phyloP scores from a whole-genome alignment of 2,888 invertebrate genomes.

The Chymomyza amoena region DNA sequence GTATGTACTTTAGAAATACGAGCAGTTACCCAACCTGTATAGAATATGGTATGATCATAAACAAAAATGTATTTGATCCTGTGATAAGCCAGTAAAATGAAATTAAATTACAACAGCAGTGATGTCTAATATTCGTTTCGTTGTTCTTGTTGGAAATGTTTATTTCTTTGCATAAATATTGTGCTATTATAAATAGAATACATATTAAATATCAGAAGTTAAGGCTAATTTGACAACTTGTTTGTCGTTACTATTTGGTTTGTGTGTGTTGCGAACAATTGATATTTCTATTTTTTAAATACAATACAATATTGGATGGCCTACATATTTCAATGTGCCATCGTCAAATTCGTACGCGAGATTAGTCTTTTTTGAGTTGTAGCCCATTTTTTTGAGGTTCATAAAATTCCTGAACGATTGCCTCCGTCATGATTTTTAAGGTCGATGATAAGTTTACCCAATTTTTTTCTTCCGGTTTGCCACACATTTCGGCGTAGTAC shows the following conservation, averaged over 20 bases:
- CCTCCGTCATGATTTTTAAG: conserved; percentile 86
- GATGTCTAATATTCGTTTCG: no score
- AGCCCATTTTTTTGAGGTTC: conserved; percentile 87
- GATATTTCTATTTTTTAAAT: neutral
- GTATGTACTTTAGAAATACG: neutral
- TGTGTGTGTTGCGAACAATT: conserved; percentile 16
- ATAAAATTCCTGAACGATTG: conserved; percentile 88
- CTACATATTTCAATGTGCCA: conserved; percentile 13
- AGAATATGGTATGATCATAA: no score
- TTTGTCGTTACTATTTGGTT: conserved; percentile 26
- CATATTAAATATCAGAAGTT: conserved; percentile 24
- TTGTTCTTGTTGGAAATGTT: conserved; percentile 4
- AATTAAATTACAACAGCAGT: no score
- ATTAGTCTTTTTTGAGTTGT: conserved; percentile 51
- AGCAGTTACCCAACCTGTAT: neutral
- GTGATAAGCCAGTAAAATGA: no score
- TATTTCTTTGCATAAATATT: conserved; percentile 16
- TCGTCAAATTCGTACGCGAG: conserved; percentile 23
- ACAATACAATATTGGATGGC: conserved; percentile 11
- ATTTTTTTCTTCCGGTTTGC: conserved; percentile 84
- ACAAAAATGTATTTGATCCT: no score
- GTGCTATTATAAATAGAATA: conserved; percentile 18
- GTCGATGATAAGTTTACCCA: conserved; percentile 82
- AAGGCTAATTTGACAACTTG: conserved; percentile 26
- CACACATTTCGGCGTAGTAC: conserved; percentile 96